These are phyloP conservation scores for Electrophaes corylata DNA, from an alignment of 2,888 invertebrate genomes.

Conservation along the genomic window DNA sequence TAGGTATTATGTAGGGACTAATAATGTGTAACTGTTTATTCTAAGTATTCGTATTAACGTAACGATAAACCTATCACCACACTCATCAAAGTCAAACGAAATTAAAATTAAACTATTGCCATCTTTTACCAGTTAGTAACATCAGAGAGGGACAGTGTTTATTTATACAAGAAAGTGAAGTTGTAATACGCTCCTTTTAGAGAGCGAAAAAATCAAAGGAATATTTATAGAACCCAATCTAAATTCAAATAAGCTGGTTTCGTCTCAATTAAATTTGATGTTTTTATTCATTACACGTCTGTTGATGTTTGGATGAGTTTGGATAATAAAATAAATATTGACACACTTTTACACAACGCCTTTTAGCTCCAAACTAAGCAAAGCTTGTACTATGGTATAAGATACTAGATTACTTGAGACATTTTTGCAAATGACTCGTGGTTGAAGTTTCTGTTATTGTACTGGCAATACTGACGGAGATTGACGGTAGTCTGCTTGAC, in stretches of 20 bases:
- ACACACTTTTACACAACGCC: too few relatives aligned
- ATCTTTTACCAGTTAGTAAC: neutral
- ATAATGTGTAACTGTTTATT: neutral
- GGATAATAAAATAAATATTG: too few relatives aligned
- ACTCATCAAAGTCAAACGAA: neutral
- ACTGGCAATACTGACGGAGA: too few relatives aligned
- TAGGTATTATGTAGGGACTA: too few relatives aligned
- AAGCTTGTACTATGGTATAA: too few relatives aligned
- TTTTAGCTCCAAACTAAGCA: too few relatives aligned
- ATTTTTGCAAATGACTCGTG: too few relatives aligned
- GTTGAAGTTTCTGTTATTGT: too few relatives aligned
- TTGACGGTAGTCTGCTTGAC: too few relatives aligned
- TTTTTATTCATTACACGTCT: constrained; percentile 1
- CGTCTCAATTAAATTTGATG: constrained; percentile 1
- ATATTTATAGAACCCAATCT: constrained; percentile 1
- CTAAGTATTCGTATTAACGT: neutral
- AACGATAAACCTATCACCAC: neutral
- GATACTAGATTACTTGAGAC: too few relatives aligned
- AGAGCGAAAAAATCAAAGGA: neutral
- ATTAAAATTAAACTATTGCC: neutral
- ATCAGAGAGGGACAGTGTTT: neutral
- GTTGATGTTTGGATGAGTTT: too few relatives aligned
- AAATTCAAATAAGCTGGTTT: neutral
- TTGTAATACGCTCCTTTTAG: neutral
- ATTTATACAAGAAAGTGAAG: neutral